Evolutionary conservation across 2,888 invertebrate species (phyloP).

Genomic region (Cerastis leucographa): DNA sequence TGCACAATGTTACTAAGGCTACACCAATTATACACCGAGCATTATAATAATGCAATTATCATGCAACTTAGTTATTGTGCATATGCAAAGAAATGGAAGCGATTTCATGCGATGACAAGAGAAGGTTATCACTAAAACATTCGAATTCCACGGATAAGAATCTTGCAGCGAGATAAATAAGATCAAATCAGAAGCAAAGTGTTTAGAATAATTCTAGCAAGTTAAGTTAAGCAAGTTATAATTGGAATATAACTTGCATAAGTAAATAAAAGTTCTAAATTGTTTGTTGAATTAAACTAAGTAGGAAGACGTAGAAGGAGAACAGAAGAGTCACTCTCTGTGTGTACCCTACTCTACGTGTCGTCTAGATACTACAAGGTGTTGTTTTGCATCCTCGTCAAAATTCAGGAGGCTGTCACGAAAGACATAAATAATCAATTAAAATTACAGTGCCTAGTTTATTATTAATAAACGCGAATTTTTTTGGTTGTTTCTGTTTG

Average conservation of each 20-base stretch:
- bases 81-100: conserved; percentile 11
- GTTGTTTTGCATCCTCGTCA: no score
- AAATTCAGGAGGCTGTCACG: no score
- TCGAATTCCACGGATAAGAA: conserved; percentile 4
- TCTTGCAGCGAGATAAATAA: background rate
- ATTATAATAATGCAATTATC: conserved; percentile 11
- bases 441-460: no score
- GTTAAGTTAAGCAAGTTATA: no score
- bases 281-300: background rate
- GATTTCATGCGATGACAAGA: conserved; percentile 29
- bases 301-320: background rate
- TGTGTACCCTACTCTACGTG: background rate
- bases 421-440: no score
- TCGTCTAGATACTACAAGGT: no score
- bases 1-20: conserved; percentile 48
- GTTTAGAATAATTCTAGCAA: no score
- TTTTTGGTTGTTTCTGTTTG: no score
- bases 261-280: background rate
- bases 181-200: conserved; percentile 18
- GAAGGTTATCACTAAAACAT: background rate
- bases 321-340: background rate
- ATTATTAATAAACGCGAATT: no score
- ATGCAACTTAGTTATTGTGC: conserved; percentile 9
- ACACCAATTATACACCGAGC: conserved; percentile 11
- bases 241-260: no score